phyloP scores from a whole-genome alignment of 2,113 vertebrate species.

The Himantopus leucocephalus region DNA sequence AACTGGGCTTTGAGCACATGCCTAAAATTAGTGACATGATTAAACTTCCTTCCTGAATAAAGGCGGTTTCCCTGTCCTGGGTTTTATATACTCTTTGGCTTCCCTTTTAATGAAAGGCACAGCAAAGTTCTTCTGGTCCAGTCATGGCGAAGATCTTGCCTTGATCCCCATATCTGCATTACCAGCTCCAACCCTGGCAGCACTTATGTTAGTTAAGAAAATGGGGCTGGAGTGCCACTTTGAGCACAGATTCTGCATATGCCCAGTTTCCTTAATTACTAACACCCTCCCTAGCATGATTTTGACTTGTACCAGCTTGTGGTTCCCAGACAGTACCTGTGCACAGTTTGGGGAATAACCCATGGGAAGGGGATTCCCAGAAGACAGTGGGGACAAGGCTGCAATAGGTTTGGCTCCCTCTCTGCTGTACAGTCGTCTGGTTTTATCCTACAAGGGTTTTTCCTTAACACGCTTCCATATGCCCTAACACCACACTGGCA shows the following conservation, averaged over 20 bases:
- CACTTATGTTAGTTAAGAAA: background rate
- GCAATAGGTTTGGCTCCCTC: background rate
- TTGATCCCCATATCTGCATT: background rate
- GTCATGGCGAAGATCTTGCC: background rate
- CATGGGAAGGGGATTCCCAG: background rate
- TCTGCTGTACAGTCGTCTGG: background rate
- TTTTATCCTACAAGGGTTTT: background rate
- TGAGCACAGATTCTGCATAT: background rate
- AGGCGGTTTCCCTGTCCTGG: background rate
- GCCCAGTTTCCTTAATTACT: background rate
- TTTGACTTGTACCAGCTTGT: background rate
- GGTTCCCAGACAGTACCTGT: background rate
- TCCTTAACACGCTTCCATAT: background rate
- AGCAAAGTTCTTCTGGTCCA: background rate
- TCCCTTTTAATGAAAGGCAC: background rate
- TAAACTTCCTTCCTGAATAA: background rate
- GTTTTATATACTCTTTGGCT: background rate
- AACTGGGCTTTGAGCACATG: background rate
- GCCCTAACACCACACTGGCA: too few relatives aligned
- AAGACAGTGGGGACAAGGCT: background rate
- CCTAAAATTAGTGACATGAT: fast-evolving
- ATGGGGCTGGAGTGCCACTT: background rate
- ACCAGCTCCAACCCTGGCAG: background rate
- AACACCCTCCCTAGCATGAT: background rate
- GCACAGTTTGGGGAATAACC: background rate